phyloP scores from a whole-genome alignment of 2,888 invertebrate species.

The Gerris lacustris region DNA sequence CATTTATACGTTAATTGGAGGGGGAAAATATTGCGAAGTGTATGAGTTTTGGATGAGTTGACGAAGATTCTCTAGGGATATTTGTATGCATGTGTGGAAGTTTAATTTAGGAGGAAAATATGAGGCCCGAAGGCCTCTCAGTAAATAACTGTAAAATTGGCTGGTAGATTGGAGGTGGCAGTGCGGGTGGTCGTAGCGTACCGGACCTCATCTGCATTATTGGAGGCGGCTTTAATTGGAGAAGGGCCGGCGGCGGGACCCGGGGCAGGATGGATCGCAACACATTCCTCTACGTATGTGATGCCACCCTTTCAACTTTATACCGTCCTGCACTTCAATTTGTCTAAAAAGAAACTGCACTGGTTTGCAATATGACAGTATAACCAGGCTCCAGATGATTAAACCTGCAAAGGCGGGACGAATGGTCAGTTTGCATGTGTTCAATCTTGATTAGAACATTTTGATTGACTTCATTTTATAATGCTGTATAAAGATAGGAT shows the following conservation, averaged over 20 bases:
- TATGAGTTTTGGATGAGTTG: neutral
- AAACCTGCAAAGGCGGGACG: neutral
- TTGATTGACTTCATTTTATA: no score
- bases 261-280: neutral
- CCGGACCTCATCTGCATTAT: conserved; percentile 3
- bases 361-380: neutral
- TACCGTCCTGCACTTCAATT: neutral
- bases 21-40: neutral
- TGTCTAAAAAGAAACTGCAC: neutral
- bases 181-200: no score
- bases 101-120: conserved; percentile 1
- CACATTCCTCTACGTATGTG: neutral
- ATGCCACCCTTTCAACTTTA: neutral
- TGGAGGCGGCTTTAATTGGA: neutral
- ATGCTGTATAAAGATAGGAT: no score
- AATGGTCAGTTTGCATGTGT: no score
- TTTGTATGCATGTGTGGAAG: conserved; percentile 1
- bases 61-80: neutral
- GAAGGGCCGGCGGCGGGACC: neutral
- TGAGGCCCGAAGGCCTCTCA: neutral
- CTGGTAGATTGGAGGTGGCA: neutral
- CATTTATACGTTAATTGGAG: neutral
- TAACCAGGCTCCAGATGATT: neutral
- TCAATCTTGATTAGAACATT: no score
- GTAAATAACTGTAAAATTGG: conserved; percentile 3